Evolutionary conservation across 2,888 invertebrate species (phyloP), one percentile per base, ranked within the genome.

Genomic region (Acronicta psi): DNA sequence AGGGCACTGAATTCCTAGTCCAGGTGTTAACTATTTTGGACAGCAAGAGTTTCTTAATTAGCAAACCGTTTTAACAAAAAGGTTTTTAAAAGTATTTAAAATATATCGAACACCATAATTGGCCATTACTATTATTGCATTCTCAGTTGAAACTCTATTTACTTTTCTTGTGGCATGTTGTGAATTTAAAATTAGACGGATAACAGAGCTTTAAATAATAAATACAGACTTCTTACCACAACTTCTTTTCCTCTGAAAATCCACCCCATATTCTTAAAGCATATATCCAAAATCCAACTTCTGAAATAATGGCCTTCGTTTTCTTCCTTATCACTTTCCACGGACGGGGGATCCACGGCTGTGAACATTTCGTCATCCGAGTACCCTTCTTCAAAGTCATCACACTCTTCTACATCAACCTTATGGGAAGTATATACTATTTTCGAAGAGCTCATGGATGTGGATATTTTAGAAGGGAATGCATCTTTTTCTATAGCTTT

Each of bases 261-360:
- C 91, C 92, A 94, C 9, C 94, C 94, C 81, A 94, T 83, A 84
- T 94, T 94, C 71, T 91, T 92, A 11, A 97, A 93, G 76, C 97
- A 96, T 56, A 95, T 94, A 77, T 95, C 94, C 49, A 97, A 82
- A 53, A 97, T 89, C 96, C 96, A 96, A 14, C 84, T 90, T 52
- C 90, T 82, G 79, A 95, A 92, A 84, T 91, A 77, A 81, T 87
- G 45, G 68, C 86, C 61, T 23, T 56, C 55, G 5, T 50, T 56
- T 23, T 85, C 73, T 16, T 76, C 74, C 85, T 84, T 83, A 47
- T 85, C 84, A 52, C 68, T 49, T n/a, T 68, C 46, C 17, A 29
- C 13, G 0, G 40, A 9, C 2, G 51, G 34, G 14, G 66, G 61
- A 42, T 82, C 77, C 49, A 78, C 79, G 2, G 80, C 83, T 6